These are phyloP conservation scores for Metalampra italica DNA, from an alignment of 2,888 invertebrate species.

Conservation along the genomic window DNA sequence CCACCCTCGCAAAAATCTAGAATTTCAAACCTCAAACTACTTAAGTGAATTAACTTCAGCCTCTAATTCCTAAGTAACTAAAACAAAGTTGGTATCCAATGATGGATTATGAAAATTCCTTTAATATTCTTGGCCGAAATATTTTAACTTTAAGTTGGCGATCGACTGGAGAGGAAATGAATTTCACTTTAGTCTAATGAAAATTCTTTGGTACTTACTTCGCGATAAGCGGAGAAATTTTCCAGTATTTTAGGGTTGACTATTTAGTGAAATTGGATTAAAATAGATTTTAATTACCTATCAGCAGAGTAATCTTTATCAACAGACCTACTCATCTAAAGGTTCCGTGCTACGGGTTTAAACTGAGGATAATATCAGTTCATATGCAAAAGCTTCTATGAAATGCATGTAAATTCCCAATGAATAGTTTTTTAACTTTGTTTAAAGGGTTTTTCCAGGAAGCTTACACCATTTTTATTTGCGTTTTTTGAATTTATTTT, in stretches of 20 bases:
- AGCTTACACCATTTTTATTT: too few relatives aligned
- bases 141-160: conserved; percentile 46
- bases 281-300: neutral
- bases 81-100: conserved; percentile 31
- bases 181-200: conserved; percentile 70
- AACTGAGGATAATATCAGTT: too few relatives aligned
- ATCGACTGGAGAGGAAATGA: conserved; percentile 59
- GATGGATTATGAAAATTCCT: conserved; percentile 71
- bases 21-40: neutral
- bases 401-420: too few relatives aligned
- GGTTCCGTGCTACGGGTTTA: too few relatives aligned
- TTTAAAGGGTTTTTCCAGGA: too few relatives aligned
- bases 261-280: conserved; percentile 10
- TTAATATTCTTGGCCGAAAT: conserved; percentile 54
- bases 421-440: too few relatives aligned
- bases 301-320: too few relatives aligned
- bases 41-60: conserved; percentile 5
- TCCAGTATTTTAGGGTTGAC: conserved; percentile 19
- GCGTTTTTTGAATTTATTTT: too few relatives aligned
- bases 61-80: conserved; percentile 10
- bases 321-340: too few relatives aligned
- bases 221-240: conserved; percentile 39
- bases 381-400: too few relatives aligned
- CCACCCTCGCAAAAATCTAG: too few relatives aligned
- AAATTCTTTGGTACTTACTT: conserved; percentile 62